Base-by-base conservation (phyloP, 2,888 invertebrate genomes). In the Crepidodera aurea region DNA sequence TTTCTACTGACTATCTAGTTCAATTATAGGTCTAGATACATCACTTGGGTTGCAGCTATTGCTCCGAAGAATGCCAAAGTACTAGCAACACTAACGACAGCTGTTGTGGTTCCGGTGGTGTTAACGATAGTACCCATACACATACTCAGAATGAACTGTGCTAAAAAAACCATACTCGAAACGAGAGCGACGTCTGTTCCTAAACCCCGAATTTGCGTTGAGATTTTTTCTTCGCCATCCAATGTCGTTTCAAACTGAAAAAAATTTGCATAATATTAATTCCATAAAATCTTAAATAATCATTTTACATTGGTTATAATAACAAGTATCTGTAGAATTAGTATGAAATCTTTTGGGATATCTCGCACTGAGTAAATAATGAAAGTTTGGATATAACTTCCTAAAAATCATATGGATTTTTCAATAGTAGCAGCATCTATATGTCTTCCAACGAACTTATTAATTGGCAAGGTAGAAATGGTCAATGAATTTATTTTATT, bases 141-240 rank as follows among this genome's bases (percentile, higher is more conserved):
- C 71, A 93, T 84, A 0, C 96, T 96, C 8, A 98, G 85, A 32
- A 93, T 84, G 75, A 97, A 94, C 81, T 98, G 98, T 0, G 97
- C 97, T 66, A 97, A 85, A 79, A 98, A 98, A 8, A 82, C 96
- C 91, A 97, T 97, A 77, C 93, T 94, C 76, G 95, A 94, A 32
- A 98, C 92, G 54, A 97, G 89, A 0, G 96, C 97, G 0, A 98
- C 90, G 78, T 98, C 97, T 0, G 97, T 98, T 5, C 97, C 97
- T 54, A 98, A 85, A 3, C 97, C 97, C 7, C 97, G 88, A n/a
- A 90, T 84, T 59, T 87, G 86, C 0, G 85, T 86, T 48, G 86
- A 84, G 60, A 83, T 77, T 68, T 84, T 83, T 4, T 83, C 83
- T 67, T 84, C 82, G 1, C 87, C 88, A 19, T 83, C 84, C 34